Evolutionary conservation across 2,888 invertebrate genomes (phyloP), one percentile per base, ranked within the genome.

Genomic region (Lycia hirtaria): DNA sequence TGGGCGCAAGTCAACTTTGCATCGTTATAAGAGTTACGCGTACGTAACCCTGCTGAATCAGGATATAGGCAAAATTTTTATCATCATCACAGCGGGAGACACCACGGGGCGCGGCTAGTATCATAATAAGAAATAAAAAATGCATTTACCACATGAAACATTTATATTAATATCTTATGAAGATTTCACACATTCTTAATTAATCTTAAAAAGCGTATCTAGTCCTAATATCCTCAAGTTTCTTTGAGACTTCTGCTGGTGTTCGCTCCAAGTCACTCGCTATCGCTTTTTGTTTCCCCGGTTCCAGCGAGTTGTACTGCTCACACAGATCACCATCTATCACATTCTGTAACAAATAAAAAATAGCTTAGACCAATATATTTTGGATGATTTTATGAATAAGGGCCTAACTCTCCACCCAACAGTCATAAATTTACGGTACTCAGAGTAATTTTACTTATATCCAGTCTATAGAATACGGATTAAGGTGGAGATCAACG

Each of bases 311-410:
- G 83, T 98, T 98, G 90, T 97, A 99, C 92, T 99, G 99, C 86
- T 99, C 99, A 85, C 99, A 99, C 43, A 99, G 93, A 87, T 99
- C 99, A 2, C 99, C 99, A 83, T 99, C 99, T 68, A 99, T 97
- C 0, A 99, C 98, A 92, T 98, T 98, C 95, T 98, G 93, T 6
- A 93, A 93, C 80, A 82, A 64, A 22, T 5, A 9, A 22, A 19
- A 12, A 7, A 2, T 22, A 5, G 6, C 12, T 40, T 24, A 40
- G 22, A 22, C 19, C 5, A 2, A 4, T 37, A 12, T n/a, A n/a
- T n/a, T n/a, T 3, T 15, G 4, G 26, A 26, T 26, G 26, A 5
- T 26, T n/a, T n/a, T n/a, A n/a, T n/a, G n/a, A n/a, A n/a, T n/a
- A n/a, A n/a, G n/a, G n/a, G n/a, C n/a, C n/a, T n/a, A n/a, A n/a